Evolutionary conservation across 1,140 invertebrate species (phyloP), one percentile per base, ranked within the genome.

Genomic region (Drosophila chauvacae): DNA sequence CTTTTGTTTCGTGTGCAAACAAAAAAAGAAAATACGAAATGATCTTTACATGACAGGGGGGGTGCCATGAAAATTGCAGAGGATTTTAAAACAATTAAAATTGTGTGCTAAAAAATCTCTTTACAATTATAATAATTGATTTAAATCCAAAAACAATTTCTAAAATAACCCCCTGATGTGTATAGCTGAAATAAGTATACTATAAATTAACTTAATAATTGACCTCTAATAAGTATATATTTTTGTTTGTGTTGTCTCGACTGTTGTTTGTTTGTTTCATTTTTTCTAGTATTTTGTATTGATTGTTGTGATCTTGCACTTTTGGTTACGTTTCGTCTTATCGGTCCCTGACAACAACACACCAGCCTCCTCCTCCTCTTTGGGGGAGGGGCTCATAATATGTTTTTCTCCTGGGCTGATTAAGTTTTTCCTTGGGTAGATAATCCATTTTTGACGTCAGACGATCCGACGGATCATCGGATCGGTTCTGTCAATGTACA

Each of bases 371-470:
- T 57, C 26, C 26, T 39, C 26, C 10, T 47, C 6, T 39, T 39
- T 16, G n/a, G 14, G 20, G 35, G n/a, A 11, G 20, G 35, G 53
- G 33, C 42, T 66, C 35, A 42, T 56, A 55, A 47, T 58, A 50
- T 69, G 35, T 58, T 66, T 56, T 61, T 39, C 56, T 47, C 59
- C 65, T 42, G 28, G 35, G 37, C 55, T 44, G 42, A 85, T 84
- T 68, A 61, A 62, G 74, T 81, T 81, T 65, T 65, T 60, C 41
- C 47, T 23, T 71, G 39, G 53, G 56, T 47, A 65, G 84, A 87
- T 84, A 90, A 90, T 75, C 77, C 63, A 23, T 37, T 47, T 69
- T 42, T 77, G 83, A 88, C 84, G 83, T 83, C 83, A 87, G 55
- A 39, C 55, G 48, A 39, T 35, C 50, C 50, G 39, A 23, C 41